Evolutionary conservation across 2,113 vertebrate species (phyloP), one percentile per base, ranked within the genome.

Genomic region (Xenopus borealis): DNA sequence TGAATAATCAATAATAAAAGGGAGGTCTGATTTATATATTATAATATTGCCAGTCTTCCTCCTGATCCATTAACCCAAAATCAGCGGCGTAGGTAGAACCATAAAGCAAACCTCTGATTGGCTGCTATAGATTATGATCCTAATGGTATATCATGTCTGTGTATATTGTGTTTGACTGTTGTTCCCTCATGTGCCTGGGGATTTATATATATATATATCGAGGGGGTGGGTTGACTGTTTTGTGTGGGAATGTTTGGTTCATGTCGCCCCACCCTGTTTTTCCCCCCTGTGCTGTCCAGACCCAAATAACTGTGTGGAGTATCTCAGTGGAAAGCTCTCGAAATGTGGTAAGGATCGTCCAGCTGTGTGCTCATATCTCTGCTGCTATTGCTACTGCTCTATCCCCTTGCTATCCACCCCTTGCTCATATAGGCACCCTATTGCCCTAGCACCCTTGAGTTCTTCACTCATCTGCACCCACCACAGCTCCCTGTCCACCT

Each of bases 241-340:
- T 77, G 67, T 77, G 74, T 12, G 19, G 63, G 79, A 79, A 46
- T 64, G 71, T 65, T 17, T 80, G 74, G 82, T 89, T 88, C 88
- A 88, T 87, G 81, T 82, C 82, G 84, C 81, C 86, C 86, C 89
- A 85, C 85, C 85, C 86, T 78, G 85, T 45, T 77, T 77, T 64
- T 91, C 87, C 89, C 86, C 86, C 5, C 84, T 89, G 86, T 90
- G 77, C 87, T 85, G 90, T 91, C 84, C 87, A 93, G 92, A 93
- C 92, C 89, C 89, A 85, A 92, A 90, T 90, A 91, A 93, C 90
- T 93, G 92, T 93, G 88, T 93, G 90, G 92, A 86, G 79, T 89
- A 89, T 90, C 90, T 92, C 90, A 91, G 94, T 90, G 91, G 93
- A 91, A 95, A 93, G 92, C 86, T 94, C 91, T 93, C 91, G 89